These are phyloP conservation scores for Pristionchus pacificus DNA, from an alignment of 1,140 invertebrate species.

Conservation along the genomic window DNA sequence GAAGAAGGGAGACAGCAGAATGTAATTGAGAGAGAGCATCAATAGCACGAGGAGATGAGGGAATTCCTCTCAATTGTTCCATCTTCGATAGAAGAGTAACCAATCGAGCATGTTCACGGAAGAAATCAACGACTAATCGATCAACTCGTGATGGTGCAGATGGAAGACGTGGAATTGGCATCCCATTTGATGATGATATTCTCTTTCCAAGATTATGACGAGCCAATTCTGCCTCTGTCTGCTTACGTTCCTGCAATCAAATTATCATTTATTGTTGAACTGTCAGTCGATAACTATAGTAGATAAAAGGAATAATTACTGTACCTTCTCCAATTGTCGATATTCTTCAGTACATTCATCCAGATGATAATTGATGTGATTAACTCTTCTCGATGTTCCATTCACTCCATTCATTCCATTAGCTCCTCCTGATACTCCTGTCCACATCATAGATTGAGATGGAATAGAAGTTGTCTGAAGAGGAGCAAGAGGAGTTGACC, in stretches of 20 bases:
- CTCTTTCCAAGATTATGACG: conserved; percentile 75
- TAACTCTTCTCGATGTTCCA: too few relatives aligned
- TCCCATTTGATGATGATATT: conserved; percentile 75
- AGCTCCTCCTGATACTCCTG: neutral
- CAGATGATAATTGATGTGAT: too few relatives aligned
- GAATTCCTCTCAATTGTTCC: conserved; percentile 47
- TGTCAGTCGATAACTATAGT: too few relatives aligned
- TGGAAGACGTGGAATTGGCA: conserved; percentile 74
- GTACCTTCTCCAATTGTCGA: conserved; percentile 73
- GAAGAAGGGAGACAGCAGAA: conserved; percentile 47
- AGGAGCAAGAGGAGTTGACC: neutral
- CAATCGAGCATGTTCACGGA: conserved; percentile 72
- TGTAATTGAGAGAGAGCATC: conserved; percentile 39
- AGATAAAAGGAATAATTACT: too few relatives aligned
- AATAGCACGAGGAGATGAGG: conserved; percentile 42
- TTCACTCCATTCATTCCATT: too few relatives aligned
- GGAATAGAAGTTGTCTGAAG: too few relatives aligned
- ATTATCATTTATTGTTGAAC: too few relatives aligned
- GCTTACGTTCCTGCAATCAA: conserved; percentile 77
- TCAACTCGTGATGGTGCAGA: conserved; percentile 78
- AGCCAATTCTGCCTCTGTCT: conserved; percentile 76
- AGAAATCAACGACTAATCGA: conserved; percentile 75
- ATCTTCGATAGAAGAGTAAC: conserved; percentile 53
- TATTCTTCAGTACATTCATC: conserved; percentile 80
- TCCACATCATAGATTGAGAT: too few relatives aligned